Percentiles rank a stretch among this genome's conserved stretches.
Conservation (phyloP, 2,113 vertebrate genomes). For the Aramus guarauna region DNA sequence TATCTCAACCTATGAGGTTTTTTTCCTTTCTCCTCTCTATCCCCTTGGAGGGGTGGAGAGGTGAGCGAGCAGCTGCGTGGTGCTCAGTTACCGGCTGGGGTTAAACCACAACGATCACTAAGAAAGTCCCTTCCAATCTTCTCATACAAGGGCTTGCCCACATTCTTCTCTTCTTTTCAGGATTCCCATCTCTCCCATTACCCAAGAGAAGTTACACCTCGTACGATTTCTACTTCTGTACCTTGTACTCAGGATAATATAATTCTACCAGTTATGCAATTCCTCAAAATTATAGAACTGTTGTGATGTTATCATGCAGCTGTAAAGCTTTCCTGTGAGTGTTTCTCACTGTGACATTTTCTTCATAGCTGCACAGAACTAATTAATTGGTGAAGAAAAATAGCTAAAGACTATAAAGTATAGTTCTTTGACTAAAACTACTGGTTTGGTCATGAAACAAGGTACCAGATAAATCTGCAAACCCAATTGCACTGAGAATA, state of each 20-base stretch:
- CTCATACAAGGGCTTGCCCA: neutral
- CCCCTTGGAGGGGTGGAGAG: too few relatives aligned
- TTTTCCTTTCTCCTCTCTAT: too few relatives aligned
- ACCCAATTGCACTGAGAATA: neutral
- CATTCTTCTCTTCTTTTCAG: neutral
- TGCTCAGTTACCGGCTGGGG: too few relatives aligned
- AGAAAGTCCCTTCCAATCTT: neutral
- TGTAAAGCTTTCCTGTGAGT: neutral
- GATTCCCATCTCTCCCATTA: neutral
- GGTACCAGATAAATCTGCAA: neutral
- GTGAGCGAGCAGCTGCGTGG: too few relatives aligned
- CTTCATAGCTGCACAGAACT: neutral
- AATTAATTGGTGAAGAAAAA: neutral
- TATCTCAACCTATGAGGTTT: too few relatives aligned
- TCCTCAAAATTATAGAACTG: neutral
- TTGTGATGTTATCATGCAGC: neutral
- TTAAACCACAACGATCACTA: neutral
- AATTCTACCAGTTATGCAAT: neutral
- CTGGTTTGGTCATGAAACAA: neutral
- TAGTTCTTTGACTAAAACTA: neutral
- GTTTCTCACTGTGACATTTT: neutral
- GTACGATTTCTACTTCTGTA: neutral
- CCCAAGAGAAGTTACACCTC: neutral
- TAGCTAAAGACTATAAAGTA: neutral
- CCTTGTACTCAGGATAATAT: neutral